phyloP scores from a whole-genome alignment of 2,113 vertebrate species.

The Corythornis vintsioides region DNA sequence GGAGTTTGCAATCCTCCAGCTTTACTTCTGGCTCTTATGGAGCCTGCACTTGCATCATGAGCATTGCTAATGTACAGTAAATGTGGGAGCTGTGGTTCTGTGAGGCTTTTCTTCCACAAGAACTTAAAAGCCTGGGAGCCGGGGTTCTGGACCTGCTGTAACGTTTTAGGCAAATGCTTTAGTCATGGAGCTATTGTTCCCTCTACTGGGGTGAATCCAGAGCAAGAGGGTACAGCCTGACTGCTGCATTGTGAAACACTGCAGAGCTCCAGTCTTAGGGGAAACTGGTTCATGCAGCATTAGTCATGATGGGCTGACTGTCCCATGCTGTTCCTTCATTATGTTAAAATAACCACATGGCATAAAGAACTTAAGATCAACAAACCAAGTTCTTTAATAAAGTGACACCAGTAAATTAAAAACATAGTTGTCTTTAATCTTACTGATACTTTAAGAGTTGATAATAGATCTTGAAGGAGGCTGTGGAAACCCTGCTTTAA shows the following conservation, averaged over 20 bases:
- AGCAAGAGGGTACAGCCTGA: background rate
- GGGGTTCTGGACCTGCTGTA: background rate
- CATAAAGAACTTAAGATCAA: background rate
- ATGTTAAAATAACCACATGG: background rate
- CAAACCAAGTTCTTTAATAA: background rate
- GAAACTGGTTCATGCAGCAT: constrained; percentile 55
- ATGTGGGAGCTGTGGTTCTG: background rate
- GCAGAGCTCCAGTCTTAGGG: background rate
- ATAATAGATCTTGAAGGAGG: background rate
- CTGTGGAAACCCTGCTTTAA: background rate
- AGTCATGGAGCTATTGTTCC: background rate
- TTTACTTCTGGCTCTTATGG: background rate
- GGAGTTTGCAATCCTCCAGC: background rate
- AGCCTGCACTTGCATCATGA: background rate
- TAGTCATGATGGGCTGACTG: constrained; percentile 11
- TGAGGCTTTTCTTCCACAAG: background rate
- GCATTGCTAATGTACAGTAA: background rate
- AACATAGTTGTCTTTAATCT: background rate
- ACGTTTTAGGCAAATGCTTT: background rate
- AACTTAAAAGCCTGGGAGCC: background rate
- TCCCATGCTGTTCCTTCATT: constrained; percentile 26
- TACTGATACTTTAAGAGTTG: background rate
- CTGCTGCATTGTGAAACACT: background rate
- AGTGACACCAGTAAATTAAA: background rate
- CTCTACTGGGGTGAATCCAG: background rate